Base-by-base conservation (phyloP, 2,888 invertebrate genomes). In the Agonopterix heracliana region DNA sequence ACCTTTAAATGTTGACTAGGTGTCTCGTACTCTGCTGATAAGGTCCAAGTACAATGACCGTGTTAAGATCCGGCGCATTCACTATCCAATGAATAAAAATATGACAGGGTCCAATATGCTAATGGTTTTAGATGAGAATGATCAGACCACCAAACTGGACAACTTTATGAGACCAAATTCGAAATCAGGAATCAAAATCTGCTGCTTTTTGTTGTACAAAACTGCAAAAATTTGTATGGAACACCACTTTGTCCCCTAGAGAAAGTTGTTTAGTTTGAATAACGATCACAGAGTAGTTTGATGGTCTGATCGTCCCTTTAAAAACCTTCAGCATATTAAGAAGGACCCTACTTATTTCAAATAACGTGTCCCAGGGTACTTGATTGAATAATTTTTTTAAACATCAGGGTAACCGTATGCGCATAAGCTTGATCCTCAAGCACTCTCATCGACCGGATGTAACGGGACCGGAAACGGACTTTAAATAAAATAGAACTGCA, bases 1-100 rank as follows among this genome's bases (percentile, higher is more conserved):
- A 87, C 88, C 88, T 87, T 76, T 82, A 78, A 72, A 73, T 74
- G 81, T 73, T 78, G 78, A 79, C 76, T 78, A 78, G 76, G 76
- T 74, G 77, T 78, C 76, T 77, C 68, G 61, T 68, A 58, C 54
- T 57, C 63, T 57, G 60, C 26, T 64, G 85, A 86, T 86, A 85
- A 81, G 60, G 53, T 53, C 53, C 63, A 70, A 80, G 87, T 80
- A 76, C 86, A 85, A 80, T 85, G 87, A 86, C 87, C 87, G 86
- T 78, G 74, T 70, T 61, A 60, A 63, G 64, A 26, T 26, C 26
- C 26, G 26, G 26, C 26, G 26, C 26, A 26, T 5, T 26, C 1
- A 26, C 26, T 7, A 26, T 26, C 7, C 26, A 26, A 26, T n/a
- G n/a, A n/a, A n/a, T n/a, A n/a, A n/a, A n/a, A n/a, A n/a, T 26